A percentile compares a stretch with the other conserved stretches of the same genome.
phyloP scores from a whole-genome alignment of 2,888 invertebrate species.

The Drosophila acutilabella region DNA sequence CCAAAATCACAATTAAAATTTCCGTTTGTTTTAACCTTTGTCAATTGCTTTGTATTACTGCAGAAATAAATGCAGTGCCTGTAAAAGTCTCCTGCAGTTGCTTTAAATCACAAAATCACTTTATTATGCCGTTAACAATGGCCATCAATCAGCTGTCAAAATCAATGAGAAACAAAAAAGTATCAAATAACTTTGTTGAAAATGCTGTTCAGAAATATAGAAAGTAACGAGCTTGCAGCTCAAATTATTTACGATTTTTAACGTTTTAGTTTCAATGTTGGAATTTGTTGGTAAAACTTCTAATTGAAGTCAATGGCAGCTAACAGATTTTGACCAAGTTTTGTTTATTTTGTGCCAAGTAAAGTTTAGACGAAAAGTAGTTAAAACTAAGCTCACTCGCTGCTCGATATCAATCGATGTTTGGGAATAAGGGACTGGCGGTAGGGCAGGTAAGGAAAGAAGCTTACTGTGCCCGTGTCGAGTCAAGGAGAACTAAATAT shows the following conservation, averaged over 20 bases:
- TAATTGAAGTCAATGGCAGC: conserved; percentile 22
- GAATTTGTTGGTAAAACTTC: background rate
- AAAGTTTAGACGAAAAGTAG: conserved; percentile 21
- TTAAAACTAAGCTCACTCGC: conserved; percentile 1
- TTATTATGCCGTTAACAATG: background rate
- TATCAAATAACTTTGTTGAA: background rate
- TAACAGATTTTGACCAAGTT: conserved; percentile 14
- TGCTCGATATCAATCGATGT: conserved; percentile 8
- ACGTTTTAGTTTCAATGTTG: background rate
- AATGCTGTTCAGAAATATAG: background rate
- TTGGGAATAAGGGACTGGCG: background rate
- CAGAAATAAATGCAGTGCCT: too few species aligned
- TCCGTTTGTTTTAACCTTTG: too few species aligned
- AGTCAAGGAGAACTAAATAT: conserved; percentile 47
- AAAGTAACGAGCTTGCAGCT: background rate
- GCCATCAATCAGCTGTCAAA: conserved; percentile 8
- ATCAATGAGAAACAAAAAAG: background rate
- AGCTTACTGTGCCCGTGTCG: conserved; percentile 28
- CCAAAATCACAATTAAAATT: too few species aligned
- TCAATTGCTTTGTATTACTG: background rate
- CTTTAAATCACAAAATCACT: background rate
- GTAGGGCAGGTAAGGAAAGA: conserved; percentile 18
- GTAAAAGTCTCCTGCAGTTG: too few species aligned
- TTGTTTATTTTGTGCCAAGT: conserved; percentile 15
- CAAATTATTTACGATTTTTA: background rate